These are phyloP conservation scores for Petrocephalus schoutedeni DNA, from an alignment of 2,797 vertebrate genomes.

Conservation along the genomic window DNA sequence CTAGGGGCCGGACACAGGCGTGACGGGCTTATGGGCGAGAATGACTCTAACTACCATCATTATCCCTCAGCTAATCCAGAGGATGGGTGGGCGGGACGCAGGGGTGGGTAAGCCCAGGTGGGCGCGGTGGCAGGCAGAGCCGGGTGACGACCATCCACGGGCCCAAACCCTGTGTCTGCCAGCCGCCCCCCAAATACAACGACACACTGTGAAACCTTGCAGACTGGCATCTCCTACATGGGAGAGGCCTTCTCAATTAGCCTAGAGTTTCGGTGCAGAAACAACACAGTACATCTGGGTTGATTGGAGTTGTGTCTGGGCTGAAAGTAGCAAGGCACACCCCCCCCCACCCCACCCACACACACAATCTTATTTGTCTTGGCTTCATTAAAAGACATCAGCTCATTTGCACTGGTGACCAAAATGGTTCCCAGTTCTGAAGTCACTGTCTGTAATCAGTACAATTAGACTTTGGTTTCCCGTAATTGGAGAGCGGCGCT, in stretches of 20 bases:
- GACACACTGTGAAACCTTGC: neutral
- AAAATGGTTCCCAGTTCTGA: slow-evolving; percentile 61
- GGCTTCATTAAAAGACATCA: slow-evolving; percentile 49
- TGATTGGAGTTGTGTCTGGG: neutral
- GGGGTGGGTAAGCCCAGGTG: neutral
- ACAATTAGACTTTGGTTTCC: slow-evolving; percentile 48
- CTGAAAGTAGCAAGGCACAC: neutral
- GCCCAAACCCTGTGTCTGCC: neutral
- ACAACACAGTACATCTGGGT: neutral
- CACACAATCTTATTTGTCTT: slow-evolving; percentile 55
- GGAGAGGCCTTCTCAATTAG: neutral
- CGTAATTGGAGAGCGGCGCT: slow-evolving; percentile 57
- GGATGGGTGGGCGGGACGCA: slow-evolving; percentile 38
- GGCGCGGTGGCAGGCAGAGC: neutral
- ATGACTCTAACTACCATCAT: slow-evolving; percentile 70
- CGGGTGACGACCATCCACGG: neutral
- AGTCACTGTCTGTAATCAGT: slow-evolving; percentile 48
- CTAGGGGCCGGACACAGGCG: slow-evolving; percentile 51
- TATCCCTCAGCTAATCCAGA: slow-evolving; percentile 61
- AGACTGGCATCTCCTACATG: neutral
- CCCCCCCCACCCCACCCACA: slow-evolving; percentile 20
- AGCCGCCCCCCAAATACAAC: neutral
- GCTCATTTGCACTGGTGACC: slow-evolving; percentile 52
- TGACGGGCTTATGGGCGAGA: slow-evolving; percentile 62
- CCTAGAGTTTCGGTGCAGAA: neutral